Percentiles rank a stretch among this genome's conserved stretches.
Evolutionary conservation across 2,797 vertebrate genomes (phyloP).

Genomic region (Nasua narica): DNA sequence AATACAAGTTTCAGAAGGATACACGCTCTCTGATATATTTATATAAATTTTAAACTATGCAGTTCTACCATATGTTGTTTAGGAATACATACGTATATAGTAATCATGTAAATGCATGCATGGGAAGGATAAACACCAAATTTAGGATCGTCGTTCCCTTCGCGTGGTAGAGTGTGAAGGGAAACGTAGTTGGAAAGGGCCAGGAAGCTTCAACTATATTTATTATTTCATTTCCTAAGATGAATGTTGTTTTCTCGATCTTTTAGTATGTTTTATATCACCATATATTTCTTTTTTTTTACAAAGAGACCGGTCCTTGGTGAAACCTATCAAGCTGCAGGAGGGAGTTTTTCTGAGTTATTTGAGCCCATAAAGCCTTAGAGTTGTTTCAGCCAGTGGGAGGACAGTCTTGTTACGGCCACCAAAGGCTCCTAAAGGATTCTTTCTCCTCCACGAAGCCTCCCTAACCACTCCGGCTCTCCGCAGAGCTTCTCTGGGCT

Average conservation of each 20-base stretch:
- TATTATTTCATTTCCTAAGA: conserved; percentile 34
- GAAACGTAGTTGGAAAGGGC: neutral
- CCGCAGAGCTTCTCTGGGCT: neutral
- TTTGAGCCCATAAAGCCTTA: neutral
- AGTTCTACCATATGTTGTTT: conserved; percentile 43
- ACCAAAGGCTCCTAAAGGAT: neutral
- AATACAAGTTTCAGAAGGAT: neutral
- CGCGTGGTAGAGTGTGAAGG: neutral
- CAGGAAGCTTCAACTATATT: neutral
- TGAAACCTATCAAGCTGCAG: neutral
- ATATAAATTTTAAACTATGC: conserved; percentile 30
- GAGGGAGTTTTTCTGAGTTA: neutral
- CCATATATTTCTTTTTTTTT: neutral
- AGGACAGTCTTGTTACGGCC: neutral
- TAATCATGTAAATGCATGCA: neutral
- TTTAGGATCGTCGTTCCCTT: neutral
- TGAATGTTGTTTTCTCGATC: neutral
- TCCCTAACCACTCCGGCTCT: neutral
- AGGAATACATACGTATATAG: neutral
- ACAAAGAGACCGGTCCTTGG: neutral
- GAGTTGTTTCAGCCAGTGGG: neutral
- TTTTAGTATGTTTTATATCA: neutral
- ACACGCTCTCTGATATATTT: neutral
- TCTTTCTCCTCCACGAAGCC: neutral
- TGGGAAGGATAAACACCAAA: neutral